These are phyloP conservation scores for Nibea albiflora DNA, from an alignment of 2,113 vertebrate species.

Conservation along the genomic window DNA sequence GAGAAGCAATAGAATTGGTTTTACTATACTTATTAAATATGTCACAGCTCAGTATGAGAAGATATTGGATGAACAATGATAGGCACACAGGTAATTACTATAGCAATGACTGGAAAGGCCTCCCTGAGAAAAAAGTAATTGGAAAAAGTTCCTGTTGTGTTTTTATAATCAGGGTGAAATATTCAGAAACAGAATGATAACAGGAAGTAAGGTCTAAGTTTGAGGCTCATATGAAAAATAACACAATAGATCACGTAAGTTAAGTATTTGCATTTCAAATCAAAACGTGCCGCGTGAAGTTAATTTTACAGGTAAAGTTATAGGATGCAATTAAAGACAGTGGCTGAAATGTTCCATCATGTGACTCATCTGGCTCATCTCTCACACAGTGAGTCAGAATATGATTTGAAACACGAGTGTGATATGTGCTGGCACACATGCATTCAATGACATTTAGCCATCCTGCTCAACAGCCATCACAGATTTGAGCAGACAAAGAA, in stretches of 20 bases:
- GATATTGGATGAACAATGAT: constrained; percentile 55
- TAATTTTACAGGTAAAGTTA: not conserved
- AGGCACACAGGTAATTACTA: constrained; percentile 55
- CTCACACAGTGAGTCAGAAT: constrained; percentile 27
- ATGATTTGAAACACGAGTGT: constrained; percentile 17
- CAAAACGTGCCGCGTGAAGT: not conserved
- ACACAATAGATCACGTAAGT: constrained; percentile 1
- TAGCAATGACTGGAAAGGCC: constrained; percentile 28
- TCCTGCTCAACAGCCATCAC: constrained; percentile 41
- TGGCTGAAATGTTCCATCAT: constrained; percentile 6
- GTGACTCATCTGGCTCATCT: constrained; percentile 17
- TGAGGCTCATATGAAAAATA: constrained; percentile 6
- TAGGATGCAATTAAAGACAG: not conserved
- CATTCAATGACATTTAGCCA: constrained; percentile 35
- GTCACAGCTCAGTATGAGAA: constrained; percentile 51
- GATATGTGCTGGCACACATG: constrained; percentile 3
- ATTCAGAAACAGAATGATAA: constrained; percentile 23
- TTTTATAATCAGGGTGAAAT: constrained; percentile 47
- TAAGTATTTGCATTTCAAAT: constrained; percentile 6
- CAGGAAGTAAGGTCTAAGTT: constrained; percentile 2
- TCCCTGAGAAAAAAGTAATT: constrained; percentile 56
- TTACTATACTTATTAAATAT: constrained; percentile 61
- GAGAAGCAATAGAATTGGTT: constrained; percentile 51
- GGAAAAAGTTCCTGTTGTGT: constrained; percentile 58
- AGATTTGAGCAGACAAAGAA: constrained; percentile 25